Base-by-base conservation (phyloP, 2,797 vertebrate genomes). In the Schizopygopsis pylzovi region DNA sequence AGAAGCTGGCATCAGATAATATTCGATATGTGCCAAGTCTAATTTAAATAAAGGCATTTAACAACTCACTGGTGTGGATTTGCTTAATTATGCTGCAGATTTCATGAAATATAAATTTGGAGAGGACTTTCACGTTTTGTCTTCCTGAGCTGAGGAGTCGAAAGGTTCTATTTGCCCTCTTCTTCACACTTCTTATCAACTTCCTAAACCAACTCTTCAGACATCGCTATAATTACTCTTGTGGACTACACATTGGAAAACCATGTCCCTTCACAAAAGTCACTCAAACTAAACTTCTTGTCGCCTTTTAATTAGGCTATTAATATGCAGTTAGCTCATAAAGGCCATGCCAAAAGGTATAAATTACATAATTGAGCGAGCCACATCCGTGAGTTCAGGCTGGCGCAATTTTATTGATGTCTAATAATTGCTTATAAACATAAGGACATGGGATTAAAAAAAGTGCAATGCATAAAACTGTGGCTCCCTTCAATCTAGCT, bases 241-340 rank as follows among this genome's bases (percentile, higher is more conserved):
- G 73, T 79, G 41, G 65, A 80, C 87, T 88, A 71, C 77, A 85
- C 73, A 85, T 77, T 82, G 73, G 75, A 88, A 90, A 86, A 89
- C n/a, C 68, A 89, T 89, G 81, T 88, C 83, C 87, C 81, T 78
- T 87, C 87, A 84, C 89, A 82, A 89, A 91, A 89, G 68, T 43
- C 87, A 78, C 88, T 92, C 86, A 85, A 81, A 91, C 89, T 89
- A 70, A 89, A 90, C 82, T 92, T 85, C 81, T 68, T 89, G 89
- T 91, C 56, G 81, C 81, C 85, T 89, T 92, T 92, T 94, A 94
- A 95, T 95, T 93, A 94, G 92, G 88, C 86, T 88, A 90, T 92
- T 92, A 91, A 90, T 85, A 91, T 90, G 82, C 89, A 83, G 89
- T 89, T 90, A 90, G 80, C 81, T 82, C 90, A 87, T 72, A 75